These are phyloP conservation scores for Periophthalmus modestus DNA, from an alignment of 2,113 vertebrate species.

Conservation along the genomic window DNA sequence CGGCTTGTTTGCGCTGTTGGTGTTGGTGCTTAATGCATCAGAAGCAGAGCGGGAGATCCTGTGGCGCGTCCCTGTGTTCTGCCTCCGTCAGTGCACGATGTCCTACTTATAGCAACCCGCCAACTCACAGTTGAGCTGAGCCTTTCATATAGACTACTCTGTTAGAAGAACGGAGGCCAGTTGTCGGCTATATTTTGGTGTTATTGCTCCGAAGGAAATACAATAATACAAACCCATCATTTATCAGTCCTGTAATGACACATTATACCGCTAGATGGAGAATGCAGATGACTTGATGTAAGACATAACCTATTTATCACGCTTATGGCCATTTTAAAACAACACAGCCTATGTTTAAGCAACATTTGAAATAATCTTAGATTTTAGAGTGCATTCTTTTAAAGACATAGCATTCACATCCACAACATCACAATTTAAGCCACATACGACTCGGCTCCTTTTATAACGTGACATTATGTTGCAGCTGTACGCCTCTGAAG, in stretches of 20 bases:
- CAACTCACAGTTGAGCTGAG: background rate
- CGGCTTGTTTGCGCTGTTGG: background rate
- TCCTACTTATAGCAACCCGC: background rate
- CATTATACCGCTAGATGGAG: slow-evolving; percentile 7
- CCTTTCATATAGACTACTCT: background rate
- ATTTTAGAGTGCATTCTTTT: background rate
- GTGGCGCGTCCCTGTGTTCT: background rate
- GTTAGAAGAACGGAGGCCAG: background rate
- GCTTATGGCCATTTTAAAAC: background rate
- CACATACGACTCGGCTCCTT: background rate
- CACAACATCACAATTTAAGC: background rate
- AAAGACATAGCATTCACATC: background rate
- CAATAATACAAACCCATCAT: background rate
- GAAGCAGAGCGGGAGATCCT: background rate
- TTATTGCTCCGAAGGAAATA: background rate
- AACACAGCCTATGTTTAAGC: background rate
- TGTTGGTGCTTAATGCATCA: background rate
- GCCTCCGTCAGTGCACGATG: background rate
- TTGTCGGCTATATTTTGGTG: background rate
- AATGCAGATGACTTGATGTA: background rate
- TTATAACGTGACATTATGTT: background rate
- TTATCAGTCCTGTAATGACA: background rate
- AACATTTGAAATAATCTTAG: background rate
- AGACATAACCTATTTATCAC: background rate
- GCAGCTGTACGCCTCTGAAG: background rate